Evolutionary conservation across 2,797 vertebrate species (phyloP).

Genomic region (Limnodromus scolopaceus): DNA sequence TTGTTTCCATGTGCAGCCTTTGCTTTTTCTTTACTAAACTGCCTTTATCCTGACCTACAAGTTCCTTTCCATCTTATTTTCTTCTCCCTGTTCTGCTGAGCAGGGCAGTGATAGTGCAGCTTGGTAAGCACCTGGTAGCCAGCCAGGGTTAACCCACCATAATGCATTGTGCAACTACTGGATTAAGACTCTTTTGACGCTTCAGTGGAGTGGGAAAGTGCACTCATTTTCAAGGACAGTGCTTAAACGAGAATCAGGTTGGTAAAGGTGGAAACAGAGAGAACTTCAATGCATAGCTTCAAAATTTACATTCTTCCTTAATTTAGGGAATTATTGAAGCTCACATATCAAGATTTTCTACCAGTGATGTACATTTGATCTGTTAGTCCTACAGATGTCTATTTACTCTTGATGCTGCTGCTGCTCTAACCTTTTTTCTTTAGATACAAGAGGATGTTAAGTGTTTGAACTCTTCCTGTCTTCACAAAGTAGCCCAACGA

Average conservation of each 20-base stretch:
- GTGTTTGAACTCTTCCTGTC: not conserved
- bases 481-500: not conserved
- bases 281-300: not conserved
- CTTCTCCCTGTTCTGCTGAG: not conserved
- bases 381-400: not conserved
- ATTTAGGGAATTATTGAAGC: conserved; percentile 29
- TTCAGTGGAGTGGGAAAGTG: conserved; percentile 34
- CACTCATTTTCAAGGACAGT: conserved; percentile 39
- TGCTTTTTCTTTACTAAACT: not conserved
- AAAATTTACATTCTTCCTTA: conserved; percentile 44
- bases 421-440: not conserved
- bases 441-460: not conserved
- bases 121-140: not conserved
- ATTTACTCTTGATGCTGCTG: conserved; percentile 34
- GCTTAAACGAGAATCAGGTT: conserved; percentile 8
- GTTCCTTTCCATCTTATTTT: not conserved
- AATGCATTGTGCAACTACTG: not conserved
- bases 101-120: fast-evolving
- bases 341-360: conserved; percentile 7
- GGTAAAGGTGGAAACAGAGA: conserved; percentile 19
- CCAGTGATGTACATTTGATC: not conserved
- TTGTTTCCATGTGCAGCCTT: fast-evolving
- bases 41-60: not conserved
- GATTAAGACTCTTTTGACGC: not conserved
- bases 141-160: not conserved